Percentiles rank a stretch among this genome's conserved stretches.
These are phyloP conservation scores for Gymnothorax reevesii DNA, from an alignment of 2,797 vertebrate genomes.

Conservation along the genomic window DNA sequence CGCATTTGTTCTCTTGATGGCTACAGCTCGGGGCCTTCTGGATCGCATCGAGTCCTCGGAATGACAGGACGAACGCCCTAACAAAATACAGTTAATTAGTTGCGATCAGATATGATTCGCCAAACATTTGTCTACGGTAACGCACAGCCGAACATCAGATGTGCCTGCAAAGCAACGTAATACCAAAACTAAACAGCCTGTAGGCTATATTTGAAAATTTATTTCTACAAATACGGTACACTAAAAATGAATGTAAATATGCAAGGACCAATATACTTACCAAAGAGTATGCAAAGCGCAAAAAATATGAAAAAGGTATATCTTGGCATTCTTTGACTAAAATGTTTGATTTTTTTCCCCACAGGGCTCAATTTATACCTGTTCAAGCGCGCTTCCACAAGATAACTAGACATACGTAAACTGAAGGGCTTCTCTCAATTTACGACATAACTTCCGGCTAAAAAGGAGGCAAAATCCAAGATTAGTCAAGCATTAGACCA, in stretches of 20 bases:
- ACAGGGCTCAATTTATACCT: not conserved
- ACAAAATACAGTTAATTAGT: not conserved
- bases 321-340: conserved; percentile 30
- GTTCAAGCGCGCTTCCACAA: not conserved
- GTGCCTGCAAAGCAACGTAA: too few species aligned
- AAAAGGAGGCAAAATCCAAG: not conserved
- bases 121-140: not conserved
- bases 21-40: conserved; percentile 17
- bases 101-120: not conserved
- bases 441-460: too few species aligned
- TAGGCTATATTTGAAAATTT: not conserved
- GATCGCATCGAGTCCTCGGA: conserved; percentile 4
- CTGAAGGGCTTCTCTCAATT: not conserved
- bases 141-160: not conserved
- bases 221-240: not conserved
- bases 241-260: too few species aligned
- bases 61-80: conserved; percentile 39
- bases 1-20: conserved; percentile 32
- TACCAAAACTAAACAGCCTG: too few species aligned
- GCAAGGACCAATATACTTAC: conserved; percentile 10
- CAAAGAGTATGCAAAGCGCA: conserved; percentile 20
- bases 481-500: not conserved
- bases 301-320: conserved; percentile 24
- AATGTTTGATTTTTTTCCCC: not conserved
- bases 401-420: not conserved